Evolutionary conservation across 1,140 invertebrate genomes (phyloP).

Genomic region (Drosophila pruinosa): DNA sequence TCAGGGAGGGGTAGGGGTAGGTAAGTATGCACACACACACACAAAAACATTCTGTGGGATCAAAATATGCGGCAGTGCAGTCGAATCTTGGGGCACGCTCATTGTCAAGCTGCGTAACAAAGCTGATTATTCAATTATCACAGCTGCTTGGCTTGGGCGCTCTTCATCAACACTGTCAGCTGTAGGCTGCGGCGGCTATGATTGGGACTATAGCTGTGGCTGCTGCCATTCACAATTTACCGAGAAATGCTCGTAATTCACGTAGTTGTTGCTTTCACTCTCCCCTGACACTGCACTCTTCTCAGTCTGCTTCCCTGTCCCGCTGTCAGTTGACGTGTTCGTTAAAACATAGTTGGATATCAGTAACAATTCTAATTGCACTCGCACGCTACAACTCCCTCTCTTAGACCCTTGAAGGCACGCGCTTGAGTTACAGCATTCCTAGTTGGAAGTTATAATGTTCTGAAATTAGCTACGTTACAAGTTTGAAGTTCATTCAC

Average conservation of each 20-base stretch:
- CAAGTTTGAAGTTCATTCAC: constrained; percentile 31
- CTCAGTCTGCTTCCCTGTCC: background rate
- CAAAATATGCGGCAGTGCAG: background rate
- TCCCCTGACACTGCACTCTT: background rate
- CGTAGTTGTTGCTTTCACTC: constrained; percentile 27
- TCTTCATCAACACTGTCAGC: constrained; percentile 51
- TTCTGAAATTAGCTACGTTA: no score
- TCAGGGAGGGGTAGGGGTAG: background rate
- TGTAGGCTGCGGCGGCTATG: constrained; percentile 6
- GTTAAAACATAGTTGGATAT: no score
- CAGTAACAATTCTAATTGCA: no score
- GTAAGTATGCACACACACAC: background rate
- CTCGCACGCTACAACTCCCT: no score
- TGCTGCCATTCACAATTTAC: constrained; percentile 55
- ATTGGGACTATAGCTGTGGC: background rate
- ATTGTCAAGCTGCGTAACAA: constrained; percentile 49
- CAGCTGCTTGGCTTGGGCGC: constrained; percentile 62
- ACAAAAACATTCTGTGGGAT: background rate
- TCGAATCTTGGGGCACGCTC: constrained; percentile 38
- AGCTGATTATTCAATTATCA: constrained; percentile 77
- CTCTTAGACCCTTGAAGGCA: no score
- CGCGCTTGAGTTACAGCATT: no score
- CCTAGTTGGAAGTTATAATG: no score
- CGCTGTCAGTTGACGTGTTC: constrained; percentile 10
- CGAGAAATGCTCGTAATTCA: constrained; percentile 58